These are phyloP conservation scores for Corvus hawaiiensis DNA, from an alignment of 2,113 vertebrate species.

Conservation along the genomic window DNA sequence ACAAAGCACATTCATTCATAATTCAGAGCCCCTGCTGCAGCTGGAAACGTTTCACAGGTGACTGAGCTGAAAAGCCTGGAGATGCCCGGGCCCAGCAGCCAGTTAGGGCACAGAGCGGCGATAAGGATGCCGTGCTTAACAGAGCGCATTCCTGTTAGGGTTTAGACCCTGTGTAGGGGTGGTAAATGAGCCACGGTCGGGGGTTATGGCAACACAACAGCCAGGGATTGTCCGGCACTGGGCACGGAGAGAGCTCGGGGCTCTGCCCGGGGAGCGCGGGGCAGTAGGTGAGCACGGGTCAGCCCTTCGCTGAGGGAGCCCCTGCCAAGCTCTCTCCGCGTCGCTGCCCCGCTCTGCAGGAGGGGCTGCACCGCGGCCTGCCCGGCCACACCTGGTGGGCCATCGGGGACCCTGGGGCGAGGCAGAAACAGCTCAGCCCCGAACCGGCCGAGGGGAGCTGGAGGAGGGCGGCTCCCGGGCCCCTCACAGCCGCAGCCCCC, in stretches of 20 bases:
- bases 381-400: neutral
- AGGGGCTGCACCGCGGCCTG: neutral
- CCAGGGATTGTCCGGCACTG: rapidly evolving
- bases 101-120: rapidly evolving
- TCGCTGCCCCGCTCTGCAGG: neutral
- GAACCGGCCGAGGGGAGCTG: rapidly evolving
- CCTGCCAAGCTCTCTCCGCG: neutral
- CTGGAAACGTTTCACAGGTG: neutral
- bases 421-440: neutral
- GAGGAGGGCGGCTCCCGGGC: too few species aligned
- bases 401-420: rapidly evolving
- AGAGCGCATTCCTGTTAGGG: neutral
- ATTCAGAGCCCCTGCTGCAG: neutral
- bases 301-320: neutral
- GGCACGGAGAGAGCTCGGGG: neutral
- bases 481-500: neutral
- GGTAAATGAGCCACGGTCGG: rapidly evolving
- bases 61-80: neutral
- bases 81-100: neutral
- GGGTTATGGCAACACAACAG: rapidly evolving
- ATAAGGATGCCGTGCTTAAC: rapidly evolving
- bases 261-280: rapidly evolving
- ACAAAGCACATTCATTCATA: neutral
- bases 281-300: rapidly evolving
- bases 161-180: neutral